These are phyloP conservation scores for Colistium nudipinnis DNA, from an alignment of 2,113 vertebrate species.

Conservation along the genomic window DNA sequence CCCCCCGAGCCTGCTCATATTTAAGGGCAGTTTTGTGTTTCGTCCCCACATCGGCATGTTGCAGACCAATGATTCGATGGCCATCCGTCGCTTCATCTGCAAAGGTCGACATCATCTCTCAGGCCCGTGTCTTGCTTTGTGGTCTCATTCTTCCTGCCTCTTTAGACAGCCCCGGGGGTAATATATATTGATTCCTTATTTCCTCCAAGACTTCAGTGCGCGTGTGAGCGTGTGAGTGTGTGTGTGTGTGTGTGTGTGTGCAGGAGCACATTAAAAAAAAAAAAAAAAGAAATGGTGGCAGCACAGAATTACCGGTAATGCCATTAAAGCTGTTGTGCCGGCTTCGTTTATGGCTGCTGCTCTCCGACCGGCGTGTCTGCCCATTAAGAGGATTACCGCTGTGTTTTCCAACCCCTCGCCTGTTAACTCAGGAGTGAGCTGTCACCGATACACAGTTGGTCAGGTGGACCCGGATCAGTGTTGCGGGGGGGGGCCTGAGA, in stretches of 20 bases:
- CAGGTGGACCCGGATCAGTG: slow-evolving; percentile 65
- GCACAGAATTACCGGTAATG: slow-evolving; percentile 79
- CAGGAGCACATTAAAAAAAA: slow-evolving; percentile 70
- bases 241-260: slow-evolving; percentile 39
- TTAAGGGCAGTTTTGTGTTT: slow-evolving; percentile 27
- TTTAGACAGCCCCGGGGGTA: slow-evolving; percentile 48
- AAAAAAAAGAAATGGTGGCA: slow-evolving; percentile 55
- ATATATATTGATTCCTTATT: slow-evolving; percentile 71
- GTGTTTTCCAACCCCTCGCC: slow-evolving; percentile 67
- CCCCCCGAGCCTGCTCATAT: slow-evolving; percentile 17
- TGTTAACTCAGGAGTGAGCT: slow-evolving; percentile 66
- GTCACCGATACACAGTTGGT: slow-evolving; percentile 64
- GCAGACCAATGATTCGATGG: slow-evolving; percentile 24
- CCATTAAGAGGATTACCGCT: slow-evolving; percentile 76
- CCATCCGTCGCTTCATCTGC: slow-evolving; percentile 47
- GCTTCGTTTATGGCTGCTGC: slow-evolving; percentile 47
- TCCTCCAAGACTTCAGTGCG: slow-evolving; percentile 53
- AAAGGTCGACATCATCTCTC: slow-evolving; percentile 19
- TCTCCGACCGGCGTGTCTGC: slow-evolving; percentile 58
- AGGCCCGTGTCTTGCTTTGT: slow-evolving; percentile 31
- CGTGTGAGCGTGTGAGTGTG: slow-evolving; percentile 34
- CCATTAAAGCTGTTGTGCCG: slow-evolving; percentile 74
- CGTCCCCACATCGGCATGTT: neutral
- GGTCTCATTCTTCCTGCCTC: slow-evolving; percentile 55
- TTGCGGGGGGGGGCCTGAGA: slow-evolving; percentile 31